These are phyloP conservation scores for Phyto melanocephala DNA, from an alignment of 2,888 invertebrate species.

Conservation along the genomic window DNA sequence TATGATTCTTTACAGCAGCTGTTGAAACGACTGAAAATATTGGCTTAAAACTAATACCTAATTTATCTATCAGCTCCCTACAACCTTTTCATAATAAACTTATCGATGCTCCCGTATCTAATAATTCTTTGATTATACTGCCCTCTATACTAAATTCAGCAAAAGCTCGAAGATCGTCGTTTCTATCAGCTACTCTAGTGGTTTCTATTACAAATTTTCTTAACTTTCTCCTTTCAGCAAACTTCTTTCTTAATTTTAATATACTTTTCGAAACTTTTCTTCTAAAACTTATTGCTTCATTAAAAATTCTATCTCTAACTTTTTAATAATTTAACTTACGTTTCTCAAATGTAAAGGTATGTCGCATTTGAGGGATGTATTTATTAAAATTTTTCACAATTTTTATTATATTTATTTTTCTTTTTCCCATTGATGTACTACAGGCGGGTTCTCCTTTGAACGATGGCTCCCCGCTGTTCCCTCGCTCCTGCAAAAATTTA, in stretches of 20 bases:
- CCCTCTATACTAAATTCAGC: not conserved
- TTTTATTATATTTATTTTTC: not conserved
- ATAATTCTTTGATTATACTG: not conserved
- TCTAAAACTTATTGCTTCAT: not conserved
- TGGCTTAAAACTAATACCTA: not conserved
- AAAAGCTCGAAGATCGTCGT: not conserved
- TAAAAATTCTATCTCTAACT: conserved; percentile 10
- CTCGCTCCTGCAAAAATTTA: not conserved
- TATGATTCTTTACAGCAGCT: not conserved
- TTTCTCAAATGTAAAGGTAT: not conserved
- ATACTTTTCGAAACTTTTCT: not conserved
- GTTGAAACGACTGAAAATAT: conserved; percentile 8
- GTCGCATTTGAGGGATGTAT: not conserved
- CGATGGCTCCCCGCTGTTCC: not conserved
- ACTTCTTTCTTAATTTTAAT: not conserved
- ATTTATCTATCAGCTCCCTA: not conserved
- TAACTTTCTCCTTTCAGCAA: not conserved
- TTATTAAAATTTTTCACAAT: not conserved
- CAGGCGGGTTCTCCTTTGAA: not conserved
- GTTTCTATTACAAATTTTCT: not conserved
- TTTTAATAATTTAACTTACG: not conserved
- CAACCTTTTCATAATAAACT: conserved; percentile 20
- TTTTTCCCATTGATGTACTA: no score
- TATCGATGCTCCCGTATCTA: conserved; percentile 15
- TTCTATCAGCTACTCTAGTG: not conserved